phyloP scores from a whole-genome alignment of 2,888 invertebrate species.

The Allophyes oxyacanthae region DNA sequence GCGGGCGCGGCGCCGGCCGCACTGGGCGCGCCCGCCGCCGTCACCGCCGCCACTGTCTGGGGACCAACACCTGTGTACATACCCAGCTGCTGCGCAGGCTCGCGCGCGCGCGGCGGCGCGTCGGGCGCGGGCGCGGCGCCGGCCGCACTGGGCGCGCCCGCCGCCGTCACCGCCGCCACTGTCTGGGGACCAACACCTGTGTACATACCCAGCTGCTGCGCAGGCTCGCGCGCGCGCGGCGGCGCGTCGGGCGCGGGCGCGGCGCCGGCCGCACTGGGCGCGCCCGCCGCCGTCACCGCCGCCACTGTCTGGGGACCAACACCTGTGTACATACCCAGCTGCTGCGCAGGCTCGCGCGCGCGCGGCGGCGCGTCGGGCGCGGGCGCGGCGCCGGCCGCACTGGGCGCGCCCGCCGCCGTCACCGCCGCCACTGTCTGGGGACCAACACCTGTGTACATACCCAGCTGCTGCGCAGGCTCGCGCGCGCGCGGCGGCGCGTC shows the following conservation, averaged over 20 bases:
- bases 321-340: no score
- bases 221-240: slow-evolving; percentile 60
- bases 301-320: no score
- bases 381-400: slow-evolving; percentile 90
- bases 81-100: slow-evolving; percentile 61
- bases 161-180: slow-evolving; percentile 23
- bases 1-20: slow-evolving; percentile 87
- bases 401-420: slow-evolving; percentile 60
- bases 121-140: slow-evolving; percentile 71
- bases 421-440: slow-evolving; percentile 18
- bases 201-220: no score
- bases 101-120: slow-evolving; percentile 53
- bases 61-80: no score
- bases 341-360: slow-evolving; percentile 57
- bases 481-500: no score
- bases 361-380: slow-evolving; percentile 57
- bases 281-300: slow-evolving; percentile 37
- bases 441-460: no score
- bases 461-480: no score
- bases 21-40: slow-evolving; percentile 77
- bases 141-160: slow-evolving; percentile 89
- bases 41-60: slow-evolving; percentile 28
- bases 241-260: slow-evolving; percentile 59
- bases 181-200: no score
- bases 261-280: slow-evolving; percentile 90